Percentiles rank a stretch among this genome's conserved stretches.
Conservation (phyloP, 2,797 vertebrate genomes). For the Geotrypetes seraphini region DNA sequence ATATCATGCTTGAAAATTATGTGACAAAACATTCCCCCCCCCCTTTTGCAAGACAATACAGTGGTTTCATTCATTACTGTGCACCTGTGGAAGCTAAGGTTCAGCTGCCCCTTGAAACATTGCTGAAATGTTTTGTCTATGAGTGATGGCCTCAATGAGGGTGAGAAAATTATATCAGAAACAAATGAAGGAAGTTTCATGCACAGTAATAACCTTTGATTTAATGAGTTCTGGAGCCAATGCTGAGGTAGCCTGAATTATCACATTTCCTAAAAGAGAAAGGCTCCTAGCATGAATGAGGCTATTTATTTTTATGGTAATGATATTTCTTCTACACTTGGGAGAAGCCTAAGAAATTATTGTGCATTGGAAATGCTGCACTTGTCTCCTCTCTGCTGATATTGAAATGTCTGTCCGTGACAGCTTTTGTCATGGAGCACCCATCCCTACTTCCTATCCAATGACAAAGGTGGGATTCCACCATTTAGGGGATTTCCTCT, state of each 20-base stretch:
- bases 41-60: neutral
- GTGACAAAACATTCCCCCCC: too few species aligned
- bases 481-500: too few species aligned
- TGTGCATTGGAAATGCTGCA: too few species aligned
- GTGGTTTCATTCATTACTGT: constrained; percentile 10
- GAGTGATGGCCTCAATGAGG: constrained; percentile 10
- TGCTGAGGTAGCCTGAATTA: too few species aligned
- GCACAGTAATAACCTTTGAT: constrained; percentile 13
- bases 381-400: too few species aligned
- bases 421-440: too few species aligned
- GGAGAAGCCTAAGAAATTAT: too few species aligned
- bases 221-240: constrained; percentile 12
- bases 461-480: too few species aligned
- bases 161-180: constrained; percentile 12
- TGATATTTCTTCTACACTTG: too few species aligned
- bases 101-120: constrained; percentile 8
- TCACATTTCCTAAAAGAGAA: constrained; percentile 8
- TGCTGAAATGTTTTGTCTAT: constrained; percentile 11
- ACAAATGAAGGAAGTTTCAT: constrained; percentile 18
- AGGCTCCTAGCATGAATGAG: neutral
- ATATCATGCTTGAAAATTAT: constrained; percentile 2
- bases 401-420: too few species aligned
- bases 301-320: too few species aligned
- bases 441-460: too few species aligned
- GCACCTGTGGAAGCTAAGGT: constrained; percentile 14